A percentile compares a stretch with the other conserved stretches of the same genome.
These are phyloP conservation scores for Acipenser oxyrinchus DNA, from an alignment of 2,797 vertebrate species.

Conservation along the genomic window DNA sequence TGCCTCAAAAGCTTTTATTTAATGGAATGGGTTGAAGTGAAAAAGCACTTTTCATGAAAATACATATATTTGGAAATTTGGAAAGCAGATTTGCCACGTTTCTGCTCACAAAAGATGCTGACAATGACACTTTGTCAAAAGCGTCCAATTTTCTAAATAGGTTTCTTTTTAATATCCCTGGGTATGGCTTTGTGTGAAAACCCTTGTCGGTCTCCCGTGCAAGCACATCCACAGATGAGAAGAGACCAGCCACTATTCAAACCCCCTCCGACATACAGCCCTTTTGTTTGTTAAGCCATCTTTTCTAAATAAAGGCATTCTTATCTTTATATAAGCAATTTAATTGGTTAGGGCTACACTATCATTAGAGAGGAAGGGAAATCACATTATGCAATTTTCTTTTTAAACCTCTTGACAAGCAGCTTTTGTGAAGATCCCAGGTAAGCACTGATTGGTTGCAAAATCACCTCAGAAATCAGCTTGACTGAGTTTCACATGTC, in stretches of 20 bases:
- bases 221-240: constrained; percentile 11
- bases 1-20: no score
- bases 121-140: no score
- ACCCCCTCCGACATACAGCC: constrained; percentile 27
- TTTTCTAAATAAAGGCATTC: constrained; percentile 43
- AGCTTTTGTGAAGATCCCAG: constrained; percentile 32
- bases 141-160: no score
- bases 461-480: constrained; percentile 28
- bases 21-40: no score
- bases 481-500: constrained; percentile 26
- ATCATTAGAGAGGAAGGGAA: constrained; percentile 31
- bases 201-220: no score
- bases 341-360: constrained; percentile 44
- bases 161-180: no score
- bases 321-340: constrained; percentile 37
- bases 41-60: no score
- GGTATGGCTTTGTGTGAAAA: no score
- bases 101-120: no score
- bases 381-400: constrained; percentile 42
- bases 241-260: constrained; percentile 4
- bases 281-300: constrained; percentile 36
- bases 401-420: constrained; percentile 33
- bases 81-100: no score
- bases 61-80: no score
- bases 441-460: constrained; percentile 24